Evolutionary conservation across 1,140 invertebrate genomes (phyloP), one percentile per base, ranked within the genome.

Genomic region (Drosophila tristis): DNA sequence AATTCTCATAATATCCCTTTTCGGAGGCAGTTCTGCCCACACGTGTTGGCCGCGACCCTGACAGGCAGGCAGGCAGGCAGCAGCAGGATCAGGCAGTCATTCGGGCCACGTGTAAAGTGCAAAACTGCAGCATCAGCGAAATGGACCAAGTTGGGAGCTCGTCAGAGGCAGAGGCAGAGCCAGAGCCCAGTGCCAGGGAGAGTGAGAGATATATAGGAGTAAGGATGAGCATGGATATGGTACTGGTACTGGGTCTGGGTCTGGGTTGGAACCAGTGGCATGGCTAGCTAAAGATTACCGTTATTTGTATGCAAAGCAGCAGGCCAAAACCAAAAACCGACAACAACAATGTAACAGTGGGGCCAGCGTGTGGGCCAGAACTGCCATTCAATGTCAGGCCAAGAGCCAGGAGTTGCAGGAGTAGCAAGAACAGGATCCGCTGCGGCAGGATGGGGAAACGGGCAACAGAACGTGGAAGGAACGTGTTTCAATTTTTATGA

Each of bases 401-500:
- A 57, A 39, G 74, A 25, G 66, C 48, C 48, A 48, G 23, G 13
- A 48, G 8, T 7, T 4, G 35, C 35, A 13, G 11, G 47, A 20
- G 16, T 2, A 31, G 4, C 6, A 35, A 2, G n/a, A 7, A 26
- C 49, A 6, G 31, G 4, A n/a, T 51, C 2, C 31, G 49, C 8
- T 8, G 39, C 9, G 45, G 39, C 16, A 31, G 47, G 13, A 8
- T n/a, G 44, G 44, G 67, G 44, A 70, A 77, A 31, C 59, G 49
- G 56, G 56, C 26, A 78, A 68, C 67, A 70, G 51, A 67, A 58
- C 45, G 64, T 29, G 26, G 6, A 29, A 56, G 74, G 68, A 78
- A 86, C 85, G 84, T 87, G 84, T 87, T 87, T 89, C 84, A 87
- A 87, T 87, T 87, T 87, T 87, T 89, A 89, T 87, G 84, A 87